Conservation (phyloP, 1,140 invertebrate species). For the Panulirus ornatus region DNA sequence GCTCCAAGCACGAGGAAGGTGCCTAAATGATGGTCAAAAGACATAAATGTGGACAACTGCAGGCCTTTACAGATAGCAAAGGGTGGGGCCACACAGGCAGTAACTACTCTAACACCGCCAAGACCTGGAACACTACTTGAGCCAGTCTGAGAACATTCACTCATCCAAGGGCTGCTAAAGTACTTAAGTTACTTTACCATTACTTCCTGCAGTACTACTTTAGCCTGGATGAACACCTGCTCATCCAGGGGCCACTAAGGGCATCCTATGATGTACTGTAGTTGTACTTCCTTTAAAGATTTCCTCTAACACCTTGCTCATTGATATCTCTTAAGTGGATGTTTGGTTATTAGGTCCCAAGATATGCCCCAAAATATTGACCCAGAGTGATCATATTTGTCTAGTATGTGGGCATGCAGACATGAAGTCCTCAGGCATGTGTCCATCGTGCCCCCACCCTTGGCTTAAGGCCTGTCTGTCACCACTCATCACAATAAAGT, state of each 20-base stretch:
- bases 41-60: not conserved
- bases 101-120: not conserved
- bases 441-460: not conserved
- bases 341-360: too few species aligned
- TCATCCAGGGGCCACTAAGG: too few species aligned
- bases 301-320: too few species aligned
- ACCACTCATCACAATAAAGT: slow-evolving; percentile 12
- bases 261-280: too few species aligned
- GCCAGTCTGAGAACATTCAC: slow-evolving; percentile 15
- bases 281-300: too few species aligned
- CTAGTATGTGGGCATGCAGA: not conserved
- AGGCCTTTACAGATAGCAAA: not conserved
- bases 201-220: too few species aligned
- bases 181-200: too few species aligned
- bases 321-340: too few species aligned
- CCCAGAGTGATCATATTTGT: not conserved
- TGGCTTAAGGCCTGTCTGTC: not conserved
- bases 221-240: too few species aligned
- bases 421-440: slow-evolving; percentile 7
- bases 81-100: not conserved
- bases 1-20: not conserved
- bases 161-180: not conserved
- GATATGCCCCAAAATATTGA: too few species aligned
- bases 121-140: not conserved
- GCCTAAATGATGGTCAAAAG: slow-evolving; percentile 14